Base-by-base conservation (phyloP, 1,140 invertebrate species). In the Bemisia tabaci region DNA sequence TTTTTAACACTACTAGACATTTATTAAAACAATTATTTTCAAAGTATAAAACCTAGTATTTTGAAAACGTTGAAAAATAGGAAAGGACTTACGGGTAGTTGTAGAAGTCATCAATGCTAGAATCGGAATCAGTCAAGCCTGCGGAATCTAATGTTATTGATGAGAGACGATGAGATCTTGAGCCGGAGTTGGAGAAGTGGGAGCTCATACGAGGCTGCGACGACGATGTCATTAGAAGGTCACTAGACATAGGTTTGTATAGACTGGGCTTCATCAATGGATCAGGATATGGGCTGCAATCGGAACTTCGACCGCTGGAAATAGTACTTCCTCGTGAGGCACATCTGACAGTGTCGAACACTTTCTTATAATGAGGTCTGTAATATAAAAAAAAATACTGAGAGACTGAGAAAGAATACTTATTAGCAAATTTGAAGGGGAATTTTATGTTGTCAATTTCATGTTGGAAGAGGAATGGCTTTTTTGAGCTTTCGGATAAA, bases 321-420 rank as follows among this genome's bases (percentile, higher is more conserved):
- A 68, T 33, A 22, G 65, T 67, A 33, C 71, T 70, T 24, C 33
- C 66, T 17, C 85, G 82, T 12, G 85, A 86, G 22, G 86, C 89
- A 73, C 85, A 90, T 63, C 87, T 82, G 27, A 92, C 90, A 2
- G 89, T 92, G 71, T 92, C 90, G 74, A 93, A 92, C 61, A 85
- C 91, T 75, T 87, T 88, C 70, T 87, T 88, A 77, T 87, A 90
- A 59, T 86, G 82, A 67, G 87, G 84, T 63, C 85, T 87, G 76
- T 0, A 75, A 78, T 69, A 64, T 25, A 65, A 70, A 68, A 33
- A 22, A 62, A 66, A 68, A 9, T 58, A 65, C n/a, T 12, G 67
- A 24, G 25, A 26, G 22, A 61, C n/a, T n/a, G n/a, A n/a, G n/a
- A n/a, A n/a, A n/a, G n/a, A n/a, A n/a, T n/a, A n/a, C n/a, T n/a